Base-by-base conservation (phyloP, 2,113 vertebrate genomes). In the Pomatostomus ruficeps region DNA sequence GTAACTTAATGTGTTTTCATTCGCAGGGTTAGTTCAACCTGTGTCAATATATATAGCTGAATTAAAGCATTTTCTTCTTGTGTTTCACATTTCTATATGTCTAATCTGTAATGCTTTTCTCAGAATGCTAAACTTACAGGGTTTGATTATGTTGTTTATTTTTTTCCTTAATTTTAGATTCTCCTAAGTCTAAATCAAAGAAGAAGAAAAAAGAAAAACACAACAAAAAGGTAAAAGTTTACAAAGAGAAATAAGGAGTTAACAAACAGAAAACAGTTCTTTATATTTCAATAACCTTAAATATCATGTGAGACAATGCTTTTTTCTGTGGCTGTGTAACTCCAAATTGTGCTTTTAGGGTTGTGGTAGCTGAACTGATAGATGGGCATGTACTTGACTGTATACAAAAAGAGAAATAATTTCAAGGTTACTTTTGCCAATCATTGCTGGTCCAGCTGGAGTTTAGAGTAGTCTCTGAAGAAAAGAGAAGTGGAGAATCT, bases 171-270 rank as follows among this genome's bases (percentile, higher is more conserved):
- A 66, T 71, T 95, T 85, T 77, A 98, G 97, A 97, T 95, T 94
- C 85, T 82, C 81, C 94, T 83, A 99, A 99, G 92, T 98, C 97
- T 95, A 98, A 98, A 96, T 97, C 98, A 40, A 99, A 99, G 96
- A 99, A 99, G 97, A 97, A 94, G 61, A 98, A 98, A 97, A 99
- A 98, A 88, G 98, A 99, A 88, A 99, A 99, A 89, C 96, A 98
- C 40, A 97, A 97, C 84, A 99, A 98, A 98, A 99, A 99, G 97
- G 99, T 99, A 96, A 85, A 77, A 4, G 4, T 73, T 76, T 62
- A 20, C 58, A 31, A 85, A 80, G 45, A 91, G 5, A 90, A 76
- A 12, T 10, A 80, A 72, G 16, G n/a, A 51, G 9, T 51, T 91
- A 94, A 45, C 14, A 45, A 65, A 58, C 4, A 63, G 63, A 65